Percentiles rank a stretch among this genome's conserved stretches.
These are phyloP conservation scores for Chloebia gouldiae DNA, from an alignment of 2,113 vertebrate genomes.

Conservation along the genomic window DNA sequence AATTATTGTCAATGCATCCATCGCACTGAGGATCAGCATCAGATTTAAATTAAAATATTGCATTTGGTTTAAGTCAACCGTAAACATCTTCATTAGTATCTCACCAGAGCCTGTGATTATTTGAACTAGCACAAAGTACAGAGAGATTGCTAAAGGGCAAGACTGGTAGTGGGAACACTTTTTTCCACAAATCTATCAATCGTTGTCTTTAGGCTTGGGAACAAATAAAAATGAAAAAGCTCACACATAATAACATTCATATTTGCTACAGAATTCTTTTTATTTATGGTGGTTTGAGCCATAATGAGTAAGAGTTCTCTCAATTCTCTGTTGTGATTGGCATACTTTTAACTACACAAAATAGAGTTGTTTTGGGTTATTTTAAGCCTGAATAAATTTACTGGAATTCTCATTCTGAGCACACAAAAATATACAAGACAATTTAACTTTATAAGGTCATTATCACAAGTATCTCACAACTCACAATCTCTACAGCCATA, in stretches of 20 bases:
- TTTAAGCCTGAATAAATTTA: neutral
- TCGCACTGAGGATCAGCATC: neutral
- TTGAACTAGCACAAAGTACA: neutral
- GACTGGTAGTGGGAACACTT: neutral
- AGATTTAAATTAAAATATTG: neutral
- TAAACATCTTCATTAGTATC: slow-evolving; percentile 4
- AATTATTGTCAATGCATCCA: neutral
- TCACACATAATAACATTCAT: neutral
- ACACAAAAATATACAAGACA: neutral
- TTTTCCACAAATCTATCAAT: slow-evolving; percentile 8
- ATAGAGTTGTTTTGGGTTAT: neutral
- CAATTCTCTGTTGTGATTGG: neutral
- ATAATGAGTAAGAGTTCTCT: neutral
- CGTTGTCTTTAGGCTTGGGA: neutral
- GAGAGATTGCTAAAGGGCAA: slow-evolving; percentile 8
- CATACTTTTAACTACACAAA: neutral
- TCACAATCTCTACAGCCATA: neutral
- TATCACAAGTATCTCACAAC: neutral
- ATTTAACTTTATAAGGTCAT: neutral
- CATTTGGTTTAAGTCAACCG: neutral
- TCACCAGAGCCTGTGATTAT: neutral
- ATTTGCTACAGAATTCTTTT: neutral
- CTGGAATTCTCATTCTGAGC: neutral
- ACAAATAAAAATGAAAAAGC: slow-evolving; percentile 21
- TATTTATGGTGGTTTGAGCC: neutral